phyloP scores from a whole-genome alignment of 2,888 invertebrate species.

The Thera britannica region DNA sequence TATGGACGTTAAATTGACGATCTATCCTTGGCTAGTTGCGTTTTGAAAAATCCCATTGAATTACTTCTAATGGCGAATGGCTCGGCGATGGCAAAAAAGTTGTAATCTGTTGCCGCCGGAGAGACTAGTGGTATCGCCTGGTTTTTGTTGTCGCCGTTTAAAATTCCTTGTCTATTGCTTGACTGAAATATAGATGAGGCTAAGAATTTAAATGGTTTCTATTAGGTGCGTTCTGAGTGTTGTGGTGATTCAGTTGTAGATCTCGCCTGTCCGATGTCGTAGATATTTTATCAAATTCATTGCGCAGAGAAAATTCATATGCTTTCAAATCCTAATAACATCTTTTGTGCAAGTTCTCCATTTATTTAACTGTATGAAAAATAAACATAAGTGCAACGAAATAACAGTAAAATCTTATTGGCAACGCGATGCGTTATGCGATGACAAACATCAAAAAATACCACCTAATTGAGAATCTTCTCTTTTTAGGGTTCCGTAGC shows the following conservation, averaged over 20 bases:
- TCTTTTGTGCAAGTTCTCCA: too few species aligned
- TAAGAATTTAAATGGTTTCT: constrained; percentile 11
- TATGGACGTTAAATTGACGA: constrained; percentile 46
- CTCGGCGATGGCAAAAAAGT: constrained; percentile 53
- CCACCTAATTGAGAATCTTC: too few species aligned
- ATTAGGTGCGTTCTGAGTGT: constrained; percentile 4
- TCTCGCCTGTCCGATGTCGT: not conserved
- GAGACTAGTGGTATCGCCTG: constrained; percentile 4
- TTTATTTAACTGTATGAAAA: too few species aligned
- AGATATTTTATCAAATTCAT: too few species aligned
- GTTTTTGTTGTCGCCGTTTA: constrained; percentile 23
- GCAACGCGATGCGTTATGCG: too few species aligned
- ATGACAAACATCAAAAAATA: too few species aligned
- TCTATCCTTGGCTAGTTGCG: constrained; percentile 37
- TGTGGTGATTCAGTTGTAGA: not conserved
- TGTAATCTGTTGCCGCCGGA: constrained; percentile 37
- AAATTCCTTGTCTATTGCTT: constrained; percentile 22
- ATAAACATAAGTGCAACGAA: too few species aligned
- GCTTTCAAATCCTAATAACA: not conserved
- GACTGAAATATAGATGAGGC: constrained; percentile 24
- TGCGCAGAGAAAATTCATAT: too few species aligned
- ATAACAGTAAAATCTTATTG: too few species aligned
- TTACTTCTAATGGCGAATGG: constrained; percentile 64
- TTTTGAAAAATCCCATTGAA: constrained; percentile 67
- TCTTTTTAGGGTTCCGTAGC: too few species aligned